phyloP scores from a whole-genome alignment of 2,797 vertebrate species.

The Sebastolobus alascanus region DNA sequence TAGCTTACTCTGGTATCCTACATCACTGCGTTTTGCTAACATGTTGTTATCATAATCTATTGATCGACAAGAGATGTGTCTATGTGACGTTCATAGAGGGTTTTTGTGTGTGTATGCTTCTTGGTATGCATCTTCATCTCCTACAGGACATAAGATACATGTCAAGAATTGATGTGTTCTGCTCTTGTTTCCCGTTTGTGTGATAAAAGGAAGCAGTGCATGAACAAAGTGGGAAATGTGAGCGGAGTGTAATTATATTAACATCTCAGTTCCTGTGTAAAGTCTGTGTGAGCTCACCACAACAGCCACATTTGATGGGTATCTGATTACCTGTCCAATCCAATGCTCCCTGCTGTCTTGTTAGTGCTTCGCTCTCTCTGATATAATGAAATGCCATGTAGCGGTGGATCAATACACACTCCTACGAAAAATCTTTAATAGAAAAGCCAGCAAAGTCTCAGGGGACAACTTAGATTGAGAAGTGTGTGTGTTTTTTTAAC shows the following conservation, averaged over 20 bases:
- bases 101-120: background rate
- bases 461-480: background rate
- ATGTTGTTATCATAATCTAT: background rate
- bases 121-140: background rate
- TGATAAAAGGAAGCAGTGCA: background rate
- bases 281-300: background rate
- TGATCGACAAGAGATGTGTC: background rate
- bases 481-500: constrained; percentile 25
- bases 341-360: constrained; percentile 39
- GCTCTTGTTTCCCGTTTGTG: background rate
- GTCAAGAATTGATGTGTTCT: background rate
- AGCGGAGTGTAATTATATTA: constrained; percentile 6
- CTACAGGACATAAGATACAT: background rate
- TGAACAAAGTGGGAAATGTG: background rate
- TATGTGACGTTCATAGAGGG: background rate
- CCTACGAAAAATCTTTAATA: constrained; percentile 31
- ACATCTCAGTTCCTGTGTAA: constrained; percentile 7
- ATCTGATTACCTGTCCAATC: constrained; percentile 19
- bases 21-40: no score
- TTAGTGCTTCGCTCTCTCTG: constrained; percentile 34
- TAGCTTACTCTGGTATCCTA: no score
- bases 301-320: constrained; percentile 8
- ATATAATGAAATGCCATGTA: constrained; percentile 45
- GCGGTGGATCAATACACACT: constrained; percentile 50
- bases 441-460: constrained; percentile 1